phyloP scores from a whole-genome alignment of 2,888 invertebrate genomes.

The Plebejus argus region DNA sequence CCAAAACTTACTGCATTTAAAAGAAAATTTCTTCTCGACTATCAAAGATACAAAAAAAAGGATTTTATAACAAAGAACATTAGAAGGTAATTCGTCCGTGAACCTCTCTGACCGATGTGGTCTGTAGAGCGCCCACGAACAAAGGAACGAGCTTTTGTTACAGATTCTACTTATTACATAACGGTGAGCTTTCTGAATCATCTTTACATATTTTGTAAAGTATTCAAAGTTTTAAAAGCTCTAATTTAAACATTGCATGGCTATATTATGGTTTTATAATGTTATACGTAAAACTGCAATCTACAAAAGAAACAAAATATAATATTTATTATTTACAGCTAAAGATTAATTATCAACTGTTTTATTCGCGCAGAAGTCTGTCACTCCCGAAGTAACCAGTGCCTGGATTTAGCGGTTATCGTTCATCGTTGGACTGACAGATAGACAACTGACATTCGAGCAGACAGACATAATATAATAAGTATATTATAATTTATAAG shows the following conservation, averaged over 20 bases:
- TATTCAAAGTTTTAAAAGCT: background rate
- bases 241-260: too few relatives aligned
- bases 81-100: background rate
- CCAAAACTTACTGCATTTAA: background rate
- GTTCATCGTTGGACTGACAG: too few relatives aligned
- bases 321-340: too few relatives aligned
- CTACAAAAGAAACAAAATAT: too few relatives aligned
- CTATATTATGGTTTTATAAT: too few relatives aligned
- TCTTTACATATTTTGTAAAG: background rate
- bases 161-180: conserved; percentile 4
- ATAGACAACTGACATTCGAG: too few relatives aligned
- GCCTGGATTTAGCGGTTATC: too few relatives aligned
- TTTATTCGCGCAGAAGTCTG: too few relatives aligned
- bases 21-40: background rate
- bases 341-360: too few relatives aligned
- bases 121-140: conserved; percentile 30
- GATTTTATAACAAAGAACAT: background rate
- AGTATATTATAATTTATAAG: too few relatives aligned
- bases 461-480: background rate
- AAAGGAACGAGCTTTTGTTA: conserved; percentile 6
- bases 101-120: conserved; percentile 17
- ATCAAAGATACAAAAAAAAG: background rate
- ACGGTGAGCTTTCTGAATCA: background rate
- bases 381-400: too few relatives aligned
- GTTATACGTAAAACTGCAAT: too few relatives aligned